A percentile compares a stretch with the other conserved stretches of the same genome.
These are phyloP conservation scores for Oostethus manadensis DNA, from an alignment of 2,113 vertebrate genomes.

Conservation along the genomic window DNA sequence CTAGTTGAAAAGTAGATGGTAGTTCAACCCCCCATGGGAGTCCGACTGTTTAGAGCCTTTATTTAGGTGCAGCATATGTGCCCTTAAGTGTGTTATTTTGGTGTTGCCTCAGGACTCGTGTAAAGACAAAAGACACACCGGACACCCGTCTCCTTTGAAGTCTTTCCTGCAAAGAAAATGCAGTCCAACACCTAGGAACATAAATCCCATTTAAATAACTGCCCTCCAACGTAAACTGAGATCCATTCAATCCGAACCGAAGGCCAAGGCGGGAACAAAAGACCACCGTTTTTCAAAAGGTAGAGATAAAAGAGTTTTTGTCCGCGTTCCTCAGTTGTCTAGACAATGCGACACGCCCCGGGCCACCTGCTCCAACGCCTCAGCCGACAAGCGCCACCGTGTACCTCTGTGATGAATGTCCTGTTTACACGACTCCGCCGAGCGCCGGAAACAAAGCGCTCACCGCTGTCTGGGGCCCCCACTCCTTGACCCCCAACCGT, in stretches of 20 bases:
- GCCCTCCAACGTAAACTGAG: slow-evolving; percentile 9
- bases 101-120: slow-evolving; percentile 35
- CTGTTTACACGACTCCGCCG: slow-evolving; percentile 54
- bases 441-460: slow-evolving; percentile 36
- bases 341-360: slow-evolving; percentile 52
- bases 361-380: slow-evolving; percentile 64
- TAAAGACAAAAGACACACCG: slow-evolving; percentile 40
- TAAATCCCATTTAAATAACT: slow-evolving; percentile 11
- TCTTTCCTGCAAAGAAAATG: slow-evolving; percentile 22
- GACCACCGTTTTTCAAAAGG: slow-evolving; percentile 47
- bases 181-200: background rate
- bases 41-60: slow-evolving; percentile 24
- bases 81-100: slow-evolving; percentile 56
- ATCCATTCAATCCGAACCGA: slow-evolving; percentile 32
- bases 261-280: slow-evolving; percentile 30
- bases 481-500: slow-evolving; percentile 32
- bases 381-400: slow-evolving; percentile 49
- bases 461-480: slow-evolving; percentile 24
- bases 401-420: slow-evolving; percentile 47
- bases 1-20: background rate
- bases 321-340: slow-evolving; percentile 43
- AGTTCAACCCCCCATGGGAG: background rate
- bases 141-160: slow-evolving; percentile 54
- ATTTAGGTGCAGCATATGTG: slow-evolving; percentile 43
- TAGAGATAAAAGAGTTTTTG: slow-evolving; percentile 52